Evolutionary conservation across 2,888 invertebrate species (phyloP), one percentile per base, ranked within the genome.

Genomic region (Plebejus anna): DNA sequence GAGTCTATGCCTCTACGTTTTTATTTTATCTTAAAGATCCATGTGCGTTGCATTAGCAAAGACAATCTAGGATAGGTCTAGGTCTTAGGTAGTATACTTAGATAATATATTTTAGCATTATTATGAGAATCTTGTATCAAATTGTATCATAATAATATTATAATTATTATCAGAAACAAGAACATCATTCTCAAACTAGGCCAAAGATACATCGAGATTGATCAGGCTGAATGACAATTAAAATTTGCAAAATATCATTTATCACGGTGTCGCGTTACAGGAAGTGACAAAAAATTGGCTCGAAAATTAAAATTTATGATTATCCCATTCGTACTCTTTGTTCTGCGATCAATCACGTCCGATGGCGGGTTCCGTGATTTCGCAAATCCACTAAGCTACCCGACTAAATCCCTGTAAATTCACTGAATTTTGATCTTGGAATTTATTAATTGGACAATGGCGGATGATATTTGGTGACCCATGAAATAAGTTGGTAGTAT

Each of bases 271-370:
- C 66, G 66, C 66, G 32, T 11, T 66, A 66, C 36, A 66, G 61
- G 28, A 66, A 66, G 66, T 16, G 66, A 66, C 66, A 66, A 66
- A 66, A 59, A 66, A 66, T 66, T 66, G 32, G 32, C 32, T 32
- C 32, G 66, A 36, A 66, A 66, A 66, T 66, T 66, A 66, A 66
- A 66, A 66, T 66, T 72, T 72, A 72, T 72, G 47, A 72, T 72
- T 22, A 72, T 72, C 47, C 42, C 47, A 47, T 42, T 71, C 42
- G 38, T 72, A 72, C 13, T 72, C 66, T 72, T 47, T 47, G 47
- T 47, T 22, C 42, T 47, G 42, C 42, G 47, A 72, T 72, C 72
- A 72, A 71, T 71, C 38, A 71, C 71, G 71, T 2, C 5, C 42
- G n/a, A 71, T 42, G 38, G 6, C 28, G 28, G 47, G 47, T 47